Base-by-base conservation (phyloP, 2,888 invertebrate species). In the Drosophila macrospina region DNA sequence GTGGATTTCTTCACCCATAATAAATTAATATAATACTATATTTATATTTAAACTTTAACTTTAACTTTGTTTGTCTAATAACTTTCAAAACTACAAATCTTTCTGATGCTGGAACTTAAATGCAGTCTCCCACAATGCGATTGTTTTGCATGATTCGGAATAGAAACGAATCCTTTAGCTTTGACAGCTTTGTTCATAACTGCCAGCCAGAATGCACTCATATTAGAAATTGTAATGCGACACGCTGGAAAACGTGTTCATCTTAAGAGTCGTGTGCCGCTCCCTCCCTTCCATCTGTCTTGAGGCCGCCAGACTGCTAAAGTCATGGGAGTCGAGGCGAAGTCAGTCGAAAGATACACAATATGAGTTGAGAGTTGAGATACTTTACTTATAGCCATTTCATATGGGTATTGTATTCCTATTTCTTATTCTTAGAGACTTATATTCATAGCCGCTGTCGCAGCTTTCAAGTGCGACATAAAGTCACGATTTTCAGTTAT, bases 161-260 rank as follows among this genome's bases (percentile, higher is more conserved):
- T 50, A 15, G 50, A 51, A 45, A 50, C 32, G 45, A 71, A 64
- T 74, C 63, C 67, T 60, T 78, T 34, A 30, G 51, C 51, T 73
- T 60, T 86, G 80, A 75, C 65, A 65, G 75, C 81, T 74, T 72
- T 78, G 75, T 87, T 69, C 55, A 30, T 59, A 66, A 64, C 64
- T 55, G 55, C 52, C 48, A 68, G 73, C 61, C 62, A 69, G 65
- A 62, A 81, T 81, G 74, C 63, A 61, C 74, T 67, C 60, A 70
- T 82, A 90, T 88, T 82, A 80, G 80, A 90, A 90, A 89, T 79
- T 79, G 82, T 77, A 89, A 90, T 89, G 88, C 73, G 86, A 84
- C 73, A 80, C 76, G 78, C 67, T 75, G 76, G 28, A 72, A 80
- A 82, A 82, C 80, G 88, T 88, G 86, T 88, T 75, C 86, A 78